Conservation (phyloP, 2,113 vertebrate species). For the Elephantulus edwardii region DNA sequence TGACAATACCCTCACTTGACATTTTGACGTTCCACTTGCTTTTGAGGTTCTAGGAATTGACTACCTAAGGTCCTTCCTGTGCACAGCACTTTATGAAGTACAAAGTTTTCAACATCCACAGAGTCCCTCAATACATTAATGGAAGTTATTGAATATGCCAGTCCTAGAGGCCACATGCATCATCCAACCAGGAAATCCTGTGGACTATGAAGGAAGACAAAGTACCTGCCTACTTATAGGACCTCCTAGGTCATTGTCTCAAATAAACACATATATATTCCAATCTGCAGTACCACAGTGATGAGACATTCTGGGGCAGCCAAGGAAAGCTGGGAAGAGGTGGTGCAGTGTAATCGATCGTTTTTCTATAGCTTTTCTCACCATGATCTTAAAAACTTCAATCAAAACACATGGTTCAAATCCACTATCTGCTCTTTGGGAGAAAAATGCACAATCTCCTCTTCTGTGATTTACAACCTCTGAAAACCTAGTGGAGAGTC, state of each 20-base stretch:
- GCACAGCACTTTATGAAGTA: background rate
- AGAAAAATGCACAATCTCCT: too few species aligned
- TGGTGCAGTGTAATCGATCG: background rate
- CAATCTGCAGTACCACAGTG: background rate
- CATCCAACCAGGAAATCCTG: background rate
- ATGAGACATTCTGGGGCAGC: background rate
- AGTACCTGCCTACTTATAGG: accelerated
- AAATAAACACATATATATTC: background rate
- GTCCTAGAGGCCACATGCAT: background rate
- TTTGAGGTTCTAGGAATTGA: background rate
- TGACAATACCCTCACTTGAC: background rate
- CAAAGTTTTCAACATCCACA: background rate
- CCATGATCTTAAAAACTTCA: too few species aligned
- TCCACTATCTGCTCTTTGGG: too few species aligned
- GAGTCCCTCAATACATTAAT: background rate
- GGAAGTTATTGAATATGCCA: background rate
- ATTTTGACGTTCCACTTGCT: background rate
- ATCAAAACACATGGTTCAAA: too few species aligned
- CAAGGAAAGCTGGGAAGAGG: background rate
- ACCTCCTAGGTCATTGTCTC: background rate
- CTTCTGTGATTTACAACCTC: too few species aligned
- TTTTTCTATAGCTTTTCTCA: too few species aligned
- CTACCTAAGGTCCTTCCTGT: background rate
- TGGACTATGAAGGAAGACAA: background rate
- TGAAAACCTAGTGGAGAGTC: too few species aligned